phyloP scores from a whole-genome alignment of 2,888 invertebrate genomes.

The Augiades crinisus region DNA sequence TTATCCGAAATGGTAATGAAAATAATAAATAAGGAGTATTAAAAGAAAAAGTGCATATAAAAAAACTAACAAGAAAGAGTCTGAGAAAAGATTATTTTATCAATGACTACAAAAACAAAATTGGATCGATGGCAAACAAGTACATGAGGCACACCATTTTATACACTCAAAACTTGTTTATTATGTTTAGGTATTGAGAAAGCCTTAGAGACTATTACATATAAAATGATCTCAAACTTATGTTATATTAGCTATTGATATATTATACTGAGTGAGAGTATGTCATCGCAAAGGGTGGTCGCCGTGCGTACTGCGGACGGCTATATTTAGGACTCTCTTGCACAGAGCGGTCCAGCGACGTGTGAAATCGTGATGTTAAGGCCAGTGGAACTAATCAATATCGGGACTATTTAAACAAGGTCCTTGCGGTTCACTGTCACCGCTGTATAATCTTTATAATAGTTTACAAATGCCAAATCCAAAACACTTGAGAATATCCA shows the following conservation, averaged over 20 bases:
- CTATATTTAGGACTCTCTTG: constrained; percentile 67
- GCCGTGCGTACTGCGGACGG: constrained; percentile 41
- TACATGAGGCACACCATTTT: not conserved
- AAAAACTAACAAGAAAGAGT: not conserved
- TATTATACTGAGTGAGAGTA: constrained; percentile 1
- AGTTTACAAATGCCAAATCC: too few species aligned
- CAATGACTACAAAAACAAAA: not conserved
- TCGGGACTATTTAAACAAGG: constrained; percentile 52
- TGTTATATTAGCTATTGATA: not conserved
- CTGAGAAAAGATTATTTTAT: too few species aligned
- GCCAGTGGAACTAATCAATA: constrained; percentile 58
- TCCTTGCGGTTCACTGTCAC: constrained; percentile 51
- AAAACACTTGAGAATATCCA: too few species aligned
- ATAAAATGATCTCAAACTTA: not conserved
- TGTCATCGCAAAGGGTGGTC: constrained; percentile 50
- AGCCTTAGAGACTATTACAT: too few species aligned
- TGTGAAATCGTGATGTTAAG: constrained; percentile 54
- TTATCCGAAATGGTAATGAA: too few species aligned
- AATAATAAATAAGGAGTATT: too few species aligned
- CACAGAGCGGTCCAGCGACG: constrained; percentile 52
- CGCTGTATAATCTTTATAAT: constrained; percentile 9
- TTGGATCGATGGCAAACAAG: not conserved
- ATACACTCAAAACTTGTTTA: too few species aligned
- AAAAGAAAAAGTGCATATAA: not conserved
- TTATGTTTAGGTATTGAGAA: too few species aligned